Evolutionary conservation across 2,797 vertebrate genomes (phyloP).

Genomic region (Sebastes minor): DNA sequence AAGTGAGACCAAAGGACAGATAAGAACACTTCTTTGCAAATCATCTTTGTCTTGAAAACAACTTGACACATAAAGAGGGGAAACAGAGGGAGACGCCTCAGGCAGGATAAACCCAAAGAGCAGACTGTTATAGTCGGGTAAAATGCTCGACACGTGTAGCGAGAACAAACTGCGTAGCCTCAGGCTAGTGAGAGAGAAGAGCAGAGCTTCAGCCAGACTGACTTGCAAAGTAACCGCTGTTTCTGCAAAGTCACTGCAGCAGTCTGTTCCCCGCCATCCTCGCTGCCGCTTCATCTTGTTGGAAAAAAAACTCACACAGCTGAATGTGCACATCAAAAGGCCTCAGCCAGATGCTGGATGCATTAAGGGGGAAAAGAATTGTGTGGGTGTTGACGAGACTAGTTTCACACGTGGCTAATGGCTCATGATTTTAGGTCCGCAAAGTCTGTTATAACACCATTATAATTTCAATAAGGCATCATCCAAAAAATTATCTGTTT

Average conservation of each 20-base stretch:
- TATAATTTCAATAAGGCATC: not conserved
- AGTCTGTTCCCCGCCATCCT: not conserved
- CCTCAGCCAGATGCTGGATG: constrained; percentile 8
- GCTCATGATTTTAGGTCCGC: not conserved
- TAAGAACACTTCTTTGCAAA: not conserved
- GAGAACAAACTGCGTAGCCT: not conserved
- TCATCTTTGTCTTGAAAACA: not conserved
- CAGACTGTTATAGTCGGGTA: not conserved
- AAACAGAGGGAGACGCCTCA: not conserved
- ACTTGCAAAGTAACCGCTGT: not conserved
- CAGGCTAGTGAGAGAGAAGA: not conserved
- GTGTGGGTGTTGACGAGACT: not conserved
- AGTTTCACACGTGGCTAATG: not conserved
- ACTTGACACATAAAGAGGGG: not conserved
- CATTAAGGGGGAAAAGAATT: not conserved
- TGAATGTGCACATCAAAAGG: constrained; percentile 12
- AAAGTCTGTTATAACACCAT: not conserved
- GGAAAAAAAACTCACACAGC: not conserved
- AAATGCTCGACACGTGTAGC: not conserved
- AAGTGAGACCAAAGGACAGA: not conserved
- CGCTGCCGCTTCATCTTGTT: not conserved
- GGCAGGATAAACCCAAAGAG: not conserved
- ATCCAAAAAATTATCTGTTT: not conserved
- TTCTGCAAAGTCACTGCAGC: not conserved
- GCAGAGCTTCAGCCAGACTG: not conserved